Evolutionary conservation across 2,888 invertebrate species (phyloP).

Genomic region (Aradus depressus): DNA sequence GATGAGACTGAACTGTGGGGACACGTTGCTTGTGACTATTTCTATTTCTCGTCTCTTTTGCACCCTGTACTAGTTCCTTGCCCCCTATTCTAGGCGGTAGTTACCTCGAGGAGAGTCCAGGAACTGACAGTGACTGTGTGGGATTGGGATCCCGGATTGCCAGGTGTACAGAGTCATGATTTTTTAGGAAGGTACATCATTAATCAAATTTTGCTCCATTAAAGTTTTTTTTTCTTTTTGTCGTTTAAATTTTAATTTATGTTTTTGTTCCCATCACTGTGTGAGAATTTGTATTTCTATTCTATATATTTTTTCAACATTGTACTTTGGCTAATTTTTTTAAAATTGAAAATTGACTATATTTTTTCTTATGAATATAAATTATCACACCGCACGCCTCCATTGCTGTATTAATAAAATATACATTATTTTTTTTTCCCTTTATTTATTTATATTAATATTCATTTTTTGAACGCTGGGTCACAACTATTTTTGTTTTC

Average conservation of each 20-base stretch:
- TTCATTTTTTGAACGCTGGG: background rate
- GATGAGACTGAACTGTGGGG: too few species aligned
- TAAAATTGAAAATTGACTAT: background rate
- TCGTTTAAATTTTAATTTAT: background rate
- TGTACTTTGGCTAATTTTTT: conserved; percentile 30
- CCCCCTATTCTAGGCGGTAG: conserved; percentile 53
- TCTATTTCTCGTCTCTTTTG: too few species aligned
- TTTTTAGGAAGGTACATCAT: conserved; percentile 65
- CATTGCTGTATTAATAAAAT: background rate
- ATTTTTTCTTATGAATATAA: conserved; percentile 21
- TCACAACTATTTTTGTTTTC: background rate
- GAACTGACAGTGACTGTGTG: conserved; percentile 61
- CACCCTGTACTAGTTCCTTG: too few species aligned
- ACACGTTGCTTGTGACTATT: too few species aligned
- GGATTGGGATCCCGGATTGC: conserved; percentile 74
- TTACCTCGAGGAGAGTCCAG: conserved; percentile 64
- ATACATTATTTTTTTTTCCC: conserved; percentile 2
- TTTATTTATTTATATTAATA: conserved; percentile 1
- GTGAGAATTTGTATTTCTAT: conserved; percentile 15
- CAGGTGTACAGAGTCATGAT: conserved; percentile 68
- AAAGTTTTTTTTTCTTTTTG: conserved; percentile 7
- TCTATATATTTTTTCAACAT: conserved; percentile 8
- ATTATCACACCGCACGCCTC: conserved; percentile 16
- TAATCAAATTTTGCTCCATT: background rate
- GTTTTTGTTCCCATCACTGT: conserved; percentile 8